These are phyloP conservation scores for Asarcornis scutulata DNA, from an alignment of 2,113 vertebrate genomes.

Conservation along the genomic window DNA sequence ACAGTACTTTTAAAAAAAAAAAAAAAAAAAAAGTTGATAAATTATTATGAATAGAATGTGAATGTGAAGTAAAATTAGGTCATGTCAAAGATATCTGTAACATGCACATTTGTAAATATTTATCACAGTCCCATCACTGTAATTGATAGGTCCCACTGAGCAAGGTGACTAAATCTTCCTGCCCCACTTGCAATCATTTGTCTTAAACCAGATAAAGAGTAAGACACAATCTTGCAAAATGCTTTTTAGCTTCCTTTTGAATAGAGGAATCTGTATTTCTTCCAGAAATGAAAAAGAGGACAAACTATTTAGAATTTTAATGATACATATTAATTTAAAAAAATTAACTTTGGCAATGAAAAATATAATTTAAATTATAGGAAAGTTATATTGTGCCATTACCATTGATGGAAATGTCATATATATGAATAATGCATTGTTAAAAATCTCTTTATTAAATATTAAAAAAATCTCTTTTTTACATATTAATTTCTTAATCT, in stretches of 20 bases:
- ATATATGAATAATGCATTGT: neutral
- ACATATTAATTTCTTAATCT: too few relatives aligned
- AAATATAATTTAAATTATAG: neutral
- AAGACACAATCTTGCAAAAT: neutral
- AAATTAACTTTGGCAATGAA: neutral
- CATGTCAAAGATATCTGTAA: slow-evolving; percentile 33
- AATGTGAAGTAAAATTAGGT: slow-evolving; percentile 63
- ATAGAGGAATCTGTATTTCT: neutral
- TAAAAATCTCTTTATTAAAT: neutral
- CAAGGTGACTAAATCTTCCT: neutral
- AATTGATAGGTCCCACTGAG: neutral
- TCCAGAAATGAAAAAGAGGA: neutral
- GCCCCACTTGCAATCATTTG: neutral
- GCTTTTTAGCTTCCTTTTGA: neutral
- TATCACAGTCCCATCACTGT: slow-evolving; percentile 27
- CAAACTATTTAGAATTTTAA: neutral
- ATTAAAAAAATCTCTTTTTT: too few relatives aligned
- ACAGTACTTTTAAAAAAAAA: slow-evolving; percentile 10
- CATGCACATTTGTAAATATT: slow-evolving; percentile 45
- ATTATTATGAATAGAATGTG: slow-evolving; percentile 61
- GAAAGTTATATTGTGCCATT: neutral
- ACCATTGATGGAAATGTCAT: neutral
- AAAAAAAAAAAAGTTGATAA: slow-evolving; percentile 27
- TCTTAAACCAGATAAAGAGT: neutral
- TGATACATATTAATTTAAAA: neutral